Evolutionary conservation across 1,140 invertebrate genomes (phyloP).

Genomic region (Ephestia elutella): DNA sequence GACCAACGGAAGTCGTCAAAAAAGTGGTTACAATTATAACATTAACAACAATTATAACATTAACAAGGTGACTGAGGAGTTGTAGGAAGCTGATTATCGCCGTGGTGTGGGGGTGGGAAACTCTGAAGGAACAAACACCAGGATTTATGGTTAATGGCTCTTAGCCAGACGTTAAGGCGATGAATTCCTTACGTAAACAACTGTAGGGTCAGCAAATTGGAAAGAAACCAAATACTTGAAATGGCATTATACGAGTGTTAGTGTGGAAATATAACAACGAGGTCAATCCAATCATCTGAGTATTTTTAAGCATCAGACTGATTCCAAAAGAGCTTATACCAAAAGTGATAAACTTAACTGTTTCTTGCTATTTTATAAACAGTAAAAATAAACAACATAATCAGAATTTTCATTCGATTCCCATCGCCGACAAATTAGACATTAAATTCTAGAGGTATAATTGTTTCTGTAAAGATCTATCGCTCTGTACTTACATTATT

Average conservation of each 20-base stretch:
- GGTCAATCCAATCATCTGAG: background rate
- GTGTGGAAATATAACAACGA: background rate
- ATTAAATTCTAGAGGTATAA: no score
- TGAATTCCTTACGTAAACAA: constrained; percentile 53
- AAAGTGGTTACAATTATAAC: no score
- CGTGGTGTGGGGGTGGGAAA: constrained; percentile 36
- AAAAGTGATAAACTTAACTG: no score
- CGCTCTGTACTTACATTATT: no score
- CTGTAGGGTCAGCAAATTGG: constrained; percentile 9
- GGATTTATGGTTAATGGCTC: constrained; percentile 66
- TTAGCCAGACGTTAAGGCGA: constrained; percentile 50
- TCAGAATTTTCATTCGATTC: no score
- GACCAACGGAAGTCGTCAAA: no score
- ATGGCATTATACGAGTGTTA: background rate
- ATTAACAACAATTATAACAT: constrained; percentile 26
- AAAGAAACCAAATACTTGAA: background rate
- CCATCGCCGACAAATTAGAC: no score
- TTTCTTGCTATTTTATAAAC: no score
- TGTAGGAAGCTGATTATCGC: constrained; percentile 63
- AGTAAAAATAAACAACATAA: no score
- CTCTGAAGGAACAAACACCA: constrained; percentile 48
- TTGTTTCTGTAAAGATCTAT: no score
- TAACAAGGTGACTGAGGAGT: constrained; percentile 35
- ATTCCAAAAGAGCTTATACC: no score
- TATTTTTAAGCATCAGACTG: no score